Evolutionary conservation across 1,140 invertebrate species (phyloP).

Genomic region (Drosophila tristis): DNA sequence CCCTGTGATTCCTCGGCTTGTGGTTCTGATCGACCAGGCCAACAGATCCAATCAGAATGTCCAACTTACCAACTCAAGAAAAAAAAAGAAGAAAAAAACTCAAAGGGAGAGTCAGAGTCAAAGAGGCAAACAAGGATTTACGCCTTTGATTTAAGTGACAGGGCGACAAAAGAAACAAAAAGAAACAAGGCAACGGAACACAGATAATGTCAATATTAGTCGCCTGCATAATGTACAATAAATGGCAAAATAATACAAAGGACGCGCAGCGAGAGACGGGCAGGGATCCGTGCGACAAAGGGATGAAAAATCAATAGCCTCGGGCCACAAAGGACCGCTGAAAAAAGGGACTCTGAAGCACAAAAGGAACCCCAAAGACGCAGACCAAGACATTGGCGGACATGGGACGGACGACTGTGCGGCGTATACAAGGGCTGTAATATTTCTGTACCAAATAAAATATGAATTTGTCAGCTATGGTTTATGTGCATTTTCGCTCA

Average conservation of each 20-base stretch:
- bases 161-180: slow-evolving; percentile 40
- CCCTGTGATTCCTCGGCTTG: too few relatives aligned
- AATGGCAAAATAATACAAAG: slow-evolving; percentile 83
- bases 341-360: slow-evolving; percentile 24
- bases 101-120: too few relatives aligned
- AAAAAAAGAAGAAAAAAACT: too few relatives aligned
- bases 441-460: slow-evolving; percentile 79
- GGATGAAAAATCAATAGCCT: slow-evolving; percentile 75
- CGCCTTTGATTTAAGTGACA: slow-evolving; percentile 60
- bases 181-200: slow-evolving; percentile 32
- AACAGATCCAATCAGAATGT: too few relatives aligned
- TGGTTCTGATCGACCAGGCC: too few relatives aligned
- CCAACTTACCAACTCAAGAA: too few relatives aligned
- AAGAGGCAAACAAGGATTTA: slow-evolving; percentile 61
- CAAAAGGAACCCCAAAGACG: slow-evolving; percentile 17
- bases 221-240: slow-evolving; percentile 83
- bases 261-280: slow-evolving; percentile 24
- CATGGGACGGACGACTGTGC: neutral
- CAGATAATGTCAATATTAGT: slow-evolving; percentile 84
- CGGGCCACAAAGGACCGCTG: slow-evolving; percentile 58
- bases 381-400: slow-evolving; percentile 11
- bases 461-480: slow-evolving; percentile 83
- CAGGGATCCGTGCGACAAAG: slow-evolving; percentile 32
- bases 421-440: slow-evolving; percentile 46
- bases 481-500: slow-evolving; percentile 50